Conservation (phyloP, 2,797 vertebrate species). For the Babyrousa celebensis region DNA sequence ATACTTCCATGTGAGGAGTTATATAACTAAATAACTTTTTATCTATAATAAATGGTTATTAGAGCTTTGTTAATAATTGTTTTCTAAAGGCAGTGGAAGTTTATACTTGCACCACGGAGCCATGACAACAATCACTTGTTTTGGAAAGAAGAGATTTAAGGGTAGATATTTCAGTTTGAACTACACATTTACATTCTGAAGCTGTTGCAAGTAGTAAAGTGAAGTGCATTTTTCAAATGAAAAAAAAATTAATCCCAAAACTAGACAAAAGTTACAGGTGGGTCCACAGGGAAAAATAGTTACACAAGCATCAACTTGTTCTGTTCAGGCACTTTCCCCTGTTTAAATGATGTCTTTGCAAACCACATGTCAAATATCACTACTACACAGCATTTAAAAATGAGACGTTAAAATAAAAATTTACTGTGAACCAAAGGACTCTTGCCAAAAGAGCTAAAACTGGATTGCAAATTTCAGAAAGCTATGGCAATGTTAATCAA, state of each 20-base stretch:
- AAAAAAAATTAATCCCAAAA: slow-evolving; percentile 58
- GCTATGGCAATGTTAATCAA: slow-evolving; percentile 25
- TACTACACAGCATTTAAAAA: slow-evolving; percentile 66
- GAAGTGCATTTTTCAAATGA: slow-evolving; percentile 61
- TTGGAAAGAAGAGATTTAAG: slow-evolving; percentile 75
- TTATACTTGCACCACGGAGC: slow-evolving; percentile 55
- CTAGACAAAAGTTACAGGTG: neutral
- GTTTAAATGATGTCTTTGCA: slow-evolving; percentile 73
- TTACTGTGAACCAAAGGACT: slow-evolving; percentile 68
- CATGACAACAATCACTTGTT: slow-evolving; percentile 69
- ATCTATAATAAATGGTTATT: slow-evolving; percentile 58
- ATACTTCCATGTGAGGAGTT: slow-evolving; percentile 64
- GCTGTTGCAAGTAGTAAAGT: slow-evolving; percentile 62
- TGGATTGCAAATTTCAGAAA: slow-evolving; percentile 59
- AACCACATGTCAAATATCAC: slow-evolving; percentile 71
- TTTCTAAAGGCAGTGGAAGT: slow-evolving; percentile 60
- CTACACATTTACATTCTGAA: slow-evolving; percentile 61
- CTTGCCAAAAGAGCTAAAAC: slow-evolving; percentile 62
- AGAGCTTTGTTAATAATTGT: slow-evolving; percentile 73
- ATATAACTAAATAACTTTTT: slow-evolving; percentile 55
- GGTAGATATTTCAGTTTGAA: slow-evolving; percentile 54
- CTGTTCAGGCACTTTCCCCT: neutral
- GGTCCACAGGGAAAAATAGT: neutral
- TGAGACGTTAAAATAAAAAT: slow-evolving; percentile 79
- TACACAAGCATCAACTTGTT: neutral